phyloP scores from a whole-genome alignment of 2,113 vertebrate genomes.

The Paralichthys olivaceus region DNA sequence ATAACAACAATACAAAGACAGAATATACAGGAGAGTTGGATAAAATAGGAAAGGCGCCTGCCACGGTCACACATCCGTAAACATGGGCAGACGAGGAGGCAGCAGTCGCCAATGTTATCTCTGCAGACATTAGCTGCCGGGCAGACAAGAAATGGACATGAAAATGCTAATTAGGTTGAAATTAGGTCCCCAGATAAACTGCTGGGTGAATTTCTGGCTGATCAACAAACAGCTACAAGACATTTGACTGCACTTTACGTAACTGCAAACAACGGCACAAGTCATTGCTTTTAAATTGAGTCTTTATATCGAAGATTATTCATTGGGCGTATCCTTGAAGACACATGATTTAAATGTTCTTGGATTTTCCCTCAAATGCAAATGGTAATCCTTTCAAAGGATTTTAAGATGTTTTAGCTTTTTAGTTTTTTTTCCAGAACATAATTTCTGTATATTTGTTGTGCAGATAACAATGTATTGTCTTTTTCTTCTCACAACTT shows the following conservation, averaged over 20 bases:
- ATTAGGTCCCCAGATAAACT: constrained; percentile 44
- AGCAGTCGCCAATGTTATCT: constrained; percentile 68
- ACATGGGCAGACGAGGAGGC: constrained; percentile 68
- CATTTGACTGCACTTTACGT: not conserved
- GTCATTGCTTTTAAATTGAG: not conserved
- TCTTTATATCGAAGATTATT: not conserved
- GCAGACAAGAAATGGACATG: constrained; percentile 51
- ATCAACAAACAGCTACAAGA: constrained; percentile 31
- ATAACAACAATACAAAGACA: no score
- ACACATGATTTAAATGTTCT: no score
- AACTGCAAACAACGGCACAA: constrained; percentile 13
- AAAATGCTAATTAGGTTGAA: constrained; percentile 60
- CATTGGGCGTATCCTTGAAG: not conserved
- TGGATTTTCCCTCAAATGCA: no score
- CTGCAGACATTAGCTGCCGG: constrained; percentile 53
- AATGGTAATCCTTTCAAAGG: no score
- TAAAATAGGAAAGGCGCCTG: constrained; percentile 66
- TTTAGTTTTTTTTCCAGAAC: no score
- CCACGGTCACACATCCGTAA: constrained; percentile 62
- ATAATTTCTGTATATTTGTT: no score
- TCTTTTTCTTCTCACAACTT: not conserved
- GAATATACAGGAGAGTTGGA: no score
- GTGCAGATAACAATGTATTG: no score
- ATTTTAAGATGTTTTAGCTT: no score
- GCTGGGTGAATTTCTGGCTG: constrained; percentile 21